Conservation (phyloP, 2,797 vertebrate species). For the Thaleichthys pacificus region DNA sequence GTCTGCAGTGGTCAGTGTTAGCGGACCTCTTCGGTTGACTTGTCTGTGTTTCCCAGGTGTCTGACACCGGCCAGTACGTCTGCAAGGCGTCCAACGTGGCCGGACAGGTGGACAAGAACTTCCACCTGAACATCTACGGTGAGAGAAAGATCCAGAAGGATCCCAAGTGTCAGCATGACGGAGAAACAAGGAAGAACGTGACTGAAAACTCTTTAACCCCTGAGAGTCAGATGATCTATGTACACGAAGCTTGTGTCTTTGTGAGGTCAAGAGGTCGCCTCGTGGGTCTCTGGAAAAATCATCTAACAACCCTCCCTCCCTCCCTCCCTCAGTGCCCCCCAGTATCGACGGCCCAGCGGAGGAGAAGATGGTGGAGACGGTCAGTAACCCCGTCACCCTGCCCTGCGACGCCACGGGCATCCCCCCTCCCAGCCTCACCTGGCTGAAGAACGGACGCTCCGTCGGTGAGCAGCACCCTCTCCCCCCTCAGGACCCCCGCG, state of each 20-base stretch:
- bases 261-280: too few relatives aligned
- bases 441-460: constrained; percentile 86
- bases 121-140: constrained; percentile 95
- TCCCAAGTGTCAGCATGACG: too few relatives aligned
- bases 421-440: constrained; percentile 85
- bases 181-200: neutral
- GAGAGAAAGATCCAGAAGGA: constrained; percentile 37
- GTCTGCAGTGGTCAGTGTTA: neutral
- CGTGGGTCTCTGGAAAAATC: too few relatives aligned
- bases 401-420: constrained; percentile 90
- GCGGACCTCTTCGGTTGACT: neutral
- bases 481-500: neutral
- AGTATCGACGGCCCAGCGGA: constrained; percentile 84
- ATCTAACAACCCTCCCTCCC: too few relatives aligned
- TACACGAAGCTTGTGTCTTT: too few relatives aligned
- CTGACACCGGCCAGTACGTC: constrained; percentile 93
- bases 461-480: constrained; percentile 76
- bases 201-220: neutral
- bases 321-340: constrained; percentile 80
- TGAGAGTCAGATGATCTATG: too few relatives aligned
- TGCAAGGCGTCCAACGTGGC: constrained; percentile 94
- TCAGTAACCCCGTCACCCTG: constrained; percentile 87
- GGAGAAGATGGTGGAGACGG: constrained; percentile 80
- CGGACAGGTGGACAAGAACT: constrained; percentile 93
- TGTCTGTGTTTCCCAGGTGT: constrained; percentile 81